Percentiles rank a stretch among this genome's conserved stretches.
Conservation (phyloP, 2,113 vertebrate species). For the Rhinopomastus cyanomelas region DNA sequence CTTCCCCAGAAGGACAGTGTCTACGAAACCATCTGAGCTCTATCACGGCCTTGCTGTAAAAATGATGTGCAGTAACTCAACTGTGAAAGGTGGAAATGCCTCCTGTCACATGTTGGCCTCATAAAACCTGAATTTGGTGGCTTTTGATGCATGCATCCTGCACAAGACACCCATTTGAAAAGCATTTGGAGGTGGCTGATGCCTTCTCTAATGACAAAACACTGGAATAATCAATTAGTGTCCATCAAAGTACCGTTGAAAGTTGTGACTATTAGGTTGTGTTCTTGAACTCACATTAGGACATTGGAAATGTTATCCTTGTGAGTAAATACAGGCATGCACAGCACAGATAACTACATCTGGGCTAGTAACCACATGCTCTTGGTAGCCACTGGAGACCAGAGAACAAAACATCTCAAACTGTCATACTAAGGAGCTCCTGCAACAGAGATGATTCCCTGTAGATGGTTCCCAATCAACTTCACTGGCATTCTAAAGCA, state of each 20-base stretch:
- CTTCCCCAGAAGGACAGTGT: background rate
- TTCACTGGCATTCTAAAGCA: background rate
- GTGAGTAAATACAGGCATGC: background rate
- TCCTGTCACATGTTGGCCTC: background rate
- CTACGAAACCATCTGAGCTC: background rate
- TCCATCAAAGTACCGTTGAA: background rate
- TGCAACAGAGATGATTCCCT: background rate
- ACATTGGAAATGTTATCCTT: background rate
- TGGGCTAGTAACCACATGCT: background rate
- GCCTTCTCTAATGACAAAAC: background rate
- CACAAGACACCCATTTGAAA: background rate
- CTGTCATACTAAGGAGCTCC: background rate
- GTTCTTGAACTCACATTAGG: background rate
- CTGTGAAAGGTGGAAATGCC: background rate
- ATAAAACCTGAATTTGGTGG: background rate
- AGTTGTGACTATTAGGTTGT: background rate
- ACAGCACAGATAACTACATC: background rate
- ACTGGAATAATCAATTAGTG: background rate
- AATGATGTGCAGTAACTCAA: background rate
- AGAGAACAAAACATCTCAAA: background rate
- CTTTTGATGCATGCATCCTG: background rate
- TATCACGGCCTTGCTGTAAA: background rate
- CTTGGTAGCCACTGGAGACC: background rate
- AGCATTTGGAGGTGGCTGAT: background rate
- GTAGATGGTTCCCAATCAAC: background rate